Conservation (phyloP, 2,113 vertebrate genomes). For the Phocoena phocoena region DNA sequence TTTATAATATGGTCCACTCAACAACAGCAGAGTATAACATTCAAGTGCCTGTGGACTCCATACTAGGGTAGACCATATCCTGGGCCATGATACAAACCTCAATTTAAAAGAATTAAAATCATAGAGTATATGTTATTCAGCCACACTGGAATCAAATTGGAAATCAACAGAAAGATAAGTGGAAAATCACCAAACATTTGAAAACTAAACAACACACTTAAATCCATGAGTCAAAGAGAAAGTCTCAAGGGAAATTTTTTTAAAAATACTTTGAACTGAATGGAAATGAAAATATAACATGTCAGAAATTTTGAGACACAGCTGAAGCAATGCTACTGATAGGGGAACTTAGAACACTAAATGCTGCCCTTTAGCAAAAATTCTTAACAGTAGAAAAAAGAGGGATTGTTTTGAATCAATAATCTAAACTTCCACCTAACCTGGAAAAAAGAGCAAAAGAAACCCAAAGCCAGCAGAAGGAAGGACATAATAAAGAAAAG, state of each 20-base stretch:
- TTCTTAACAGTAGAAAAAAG: background rate
- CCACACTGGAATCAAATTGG: background rate
- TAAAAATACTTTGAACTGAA: background rate
- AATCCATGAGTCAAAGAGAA: background rate
- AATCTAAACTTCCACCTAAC: background rate
- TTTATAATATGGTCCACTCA: background rate
- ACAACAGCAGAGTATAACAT: background rate
- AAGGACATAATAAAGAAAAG: background rate
- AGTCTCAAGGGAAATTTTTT: background rate
- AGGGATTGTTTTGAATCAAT: background rate
- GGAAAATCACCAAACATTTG: background rate
- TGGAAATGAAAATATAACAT: background rate
- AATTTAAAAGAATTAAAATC: constrained; percentile 20
- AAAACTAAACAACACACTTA: background rate
- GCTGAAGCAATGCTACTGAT: background rate
- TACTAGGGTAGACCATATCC: background rate
- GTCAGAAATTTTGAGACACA: background rate
- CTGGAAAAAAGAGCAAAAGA: constrained; percentile 16
- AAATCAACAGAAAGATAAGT: constrained; percentile 10
- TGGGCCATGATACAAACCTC: background rate
- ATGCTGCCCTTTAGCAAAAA: background rate
- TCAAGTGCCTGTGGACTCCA: background rate
- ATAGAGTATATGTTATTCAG: background rate
- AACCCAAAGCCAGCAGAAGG: background rate
- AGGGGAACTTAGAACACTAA: background rate